Percentiles rank a stretch among this genome's conserved stretches.
phyloP scores from a whole-genome alignment of 2,888 invertebrate genomes.

The Drosophila incognita region DNA sequence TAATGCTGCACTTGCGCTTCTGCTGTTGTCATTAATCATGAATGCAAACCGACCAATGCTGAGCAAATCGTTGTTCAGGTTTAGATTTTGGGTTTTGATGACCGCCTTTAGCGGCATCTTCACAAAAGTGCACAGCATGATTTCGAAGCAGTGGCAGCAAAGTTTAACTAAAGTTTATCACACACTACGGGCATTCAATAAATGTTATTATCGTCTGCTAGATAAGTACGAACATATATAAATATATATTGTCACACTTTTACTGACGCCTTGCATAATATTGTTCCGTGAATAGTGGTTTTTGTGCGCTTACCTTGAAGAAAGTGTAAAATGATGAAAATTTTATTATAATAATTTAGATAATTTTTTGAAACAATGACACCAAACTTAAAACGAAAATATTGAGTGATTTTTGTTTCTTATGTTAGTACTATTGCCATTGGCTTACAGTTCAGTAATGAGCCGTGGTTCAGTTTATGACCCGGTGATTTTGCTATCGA shows the following conservation, averaged over 20 bases:
- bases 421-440: conserved; percentile 22
- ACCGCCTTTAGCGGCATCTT: conserved; percentile 51
- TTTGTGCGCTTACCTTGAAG: conserved; percentile 69
- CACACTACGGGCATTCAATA: conserved; percentile 19
- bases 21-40: conserved; percentile 29
- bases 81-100: conserved; percentile 30
- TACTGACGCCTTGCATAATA: conserved; percentile 56
- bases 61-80: conserved; percentile 39
- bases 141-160: conserved; percentile 16
- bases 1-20: conserved; percentile 21
- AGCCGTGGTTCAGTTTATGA: conserved; percentile 27
- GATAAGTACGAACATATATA: conserved; percentile 16
- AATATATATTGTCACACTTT: conserved; percentile 21
- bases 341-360: conserved; percentile 43
- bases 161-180: conserved; percentile 51
- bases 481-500: conserved; percentile 30
- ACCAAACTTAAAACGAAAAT: conserved; percentile 24
- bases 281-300: conserved; percentile 42
- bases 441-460: conserved; percentile 41
- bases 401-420: background rate
- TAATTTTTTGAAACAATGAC: conserved; percentile 36
- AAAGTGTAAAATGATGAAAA: conserved; percentile 42
- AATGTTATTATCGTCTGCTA: conserved; percentile 24
- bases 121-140: conserved; percentile 55
- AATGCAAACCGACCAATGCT: conserved; percentile 29